Percentiles rank a stretch among this genome's conserved stretches.
These are phyloP conservation scores for Orientallactaga bullata DNA, from an alignment of 2,113 vertebrate species.

Conservation along the genomic window DNA sequence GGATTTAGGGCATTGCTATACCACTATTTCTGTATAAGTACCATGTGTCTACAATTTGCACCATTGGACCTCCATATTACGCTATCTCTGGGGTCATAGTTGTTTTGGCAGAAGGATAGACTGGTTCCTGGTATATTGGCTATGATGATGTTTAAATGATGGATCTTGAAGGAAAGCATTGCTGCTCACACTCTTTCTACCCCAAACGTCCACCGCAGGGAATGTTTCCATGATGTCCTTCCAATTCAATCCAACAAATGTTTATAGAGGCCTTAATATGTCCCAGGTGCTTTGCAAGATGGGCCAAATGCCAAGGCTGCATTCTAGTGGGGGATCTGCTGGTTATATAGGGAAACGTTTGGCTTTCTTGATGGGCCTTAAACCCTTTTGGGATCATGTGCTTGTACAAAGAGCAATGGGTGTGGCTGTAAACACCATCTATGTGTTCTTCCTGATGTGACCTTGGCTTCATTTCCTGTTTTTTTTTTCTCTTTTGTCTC, in stretches of 20 bases:
- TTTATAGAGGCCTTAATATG: slow-evolving; percentile 58
- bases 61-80: neutral
- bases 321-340: neutral
- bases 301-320: slow-evolving; percentile 27
- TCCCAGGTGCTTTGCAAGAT: slow-evolving; percentile 55
- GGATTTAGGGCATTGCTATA: neutral
- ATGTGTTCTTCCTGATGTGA: neutral
- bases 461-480: neutral
- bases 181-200: neutral
- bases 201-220: slow-evolving; percentile 3
- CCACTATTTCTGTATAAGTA: neutral
- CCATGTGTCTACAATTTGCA: neutral
- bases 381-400: neutral
- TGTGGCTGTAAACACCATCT: neutral
- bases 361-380: neutral
- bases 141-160: neutral
- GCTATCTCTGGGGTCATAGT: neutral
- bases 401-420: neutral
- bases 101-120: neutral
- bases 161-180: slow-evolving; percentile 26
- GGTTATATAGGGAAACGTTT: neutral
- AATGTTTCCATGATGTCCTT: slow-evolving; percentile 59
- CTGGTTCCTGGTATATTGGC: neutral
- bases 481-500: slow-evolving; percentile 38
- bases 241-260: neutral